Conservation (phyloP, 1,140 invertebrate genomes). For the Drosophila lacertosa region DNA sequence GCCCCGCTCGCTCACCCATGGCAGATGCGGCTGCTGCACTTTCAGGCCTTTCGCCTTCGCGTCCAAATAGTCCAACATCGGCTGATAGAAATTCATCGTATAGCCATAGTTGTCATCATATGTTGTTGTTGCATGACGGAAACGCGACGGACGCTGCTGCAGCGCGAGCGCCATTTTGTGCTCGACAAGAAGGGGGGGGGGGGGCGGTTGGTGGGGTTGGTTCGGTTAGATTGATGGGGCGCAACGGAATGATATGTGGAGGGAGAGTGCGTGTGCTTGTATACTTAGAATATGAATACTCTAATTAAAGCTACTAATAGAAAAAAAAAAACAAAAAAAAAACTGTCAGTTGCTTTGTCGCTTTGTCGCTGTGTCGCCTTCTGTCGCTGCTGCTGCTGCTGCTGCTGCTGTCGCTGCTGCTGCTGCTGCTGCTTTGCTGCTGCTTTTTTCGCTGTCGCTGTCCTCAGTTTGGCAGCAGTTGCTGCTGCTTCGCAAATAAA, state of each 20-base stretch:
- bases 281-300: constrained; percentile 58
- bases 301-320: constrained; percentile 71
- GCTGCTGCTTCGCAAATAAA: constrained; percentile 73
- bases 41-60: constrained; percentile 84
- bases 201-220: not conserved
- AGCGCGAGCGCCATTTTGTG: constrained; percentile 65
- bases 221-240: too few relatives aligned
- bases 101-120: constrained; percentile 92
- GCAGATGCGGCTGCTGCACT: constrained; percentile 87
- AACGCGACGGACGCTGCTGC: constrained; percentile 79
- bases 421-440: not conserved
- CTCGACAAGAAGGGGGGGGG: not conserved
- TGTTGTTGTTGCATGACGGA: constrained; percentile 83
- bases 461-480: constrained; percentile 69
- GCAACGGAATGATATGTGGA: not conserved
- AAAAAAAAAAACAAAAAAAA: too few relatives aligned
- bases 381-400: constrained; percentile 10
- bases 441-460: constrained; percentile 5
- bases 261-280: constrained; percentile 8
- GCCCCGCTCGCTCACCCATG: constrained; percentile 89
- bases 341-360: constrained; percentile 28
- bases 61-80: constrained; percentile 92
- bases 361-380: constrained; percentile 26
- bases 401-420: constrained; percentile 43
- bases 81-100: constrained; percentile 92